Evolutionary conservation across 2,113 vertebrate genomes (phyloP), one percentile per base, ranked within the genome.

Genomic region (Dascyllus trimaculatus): DNA sequence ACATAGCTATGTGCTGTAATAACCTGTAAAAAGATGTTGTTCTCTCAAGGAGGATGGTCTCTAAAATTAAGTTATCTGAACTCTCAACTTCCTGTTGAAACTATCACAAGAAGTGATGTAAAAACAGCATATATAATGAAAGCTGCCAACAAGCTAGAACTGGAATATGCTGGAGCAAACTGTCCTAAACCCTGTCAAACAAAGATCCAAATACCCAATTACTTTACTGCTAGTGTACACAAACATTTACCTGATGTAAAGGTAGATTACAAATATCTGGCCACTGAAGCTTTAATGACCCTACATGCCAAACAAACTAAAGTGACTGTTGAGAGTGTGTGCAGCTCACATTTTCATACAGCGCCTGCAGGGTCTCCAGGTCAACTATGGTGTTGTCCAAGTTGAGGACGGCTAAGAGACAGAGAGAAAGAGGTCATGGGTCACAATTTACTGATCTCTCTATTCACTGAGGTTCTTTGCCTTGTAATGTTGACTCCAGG

Each of bases 301-400:
- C 29, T 29, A 29, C 29, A 9, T 35, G 5, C 45, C 10, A 25
- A 65, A 14, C 45, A 24, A 49, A 3, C 52, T 18, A 48, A 26
- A 64, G 4, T 46, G 40, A 70, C 1, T 45, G 54, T 62, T 43
- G 9, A 56, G 11, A 58, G 25, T 66, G 11, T 60, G 18, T 59
- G 10, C n/a, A 19, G 92, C 98, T 99, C 92, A 99, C 98, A 91
- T 99, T 99, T 93, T 99, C 98, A 93, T 96, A 99, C 10, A 99
- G 94, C 35, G 98, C 98, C 93, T 99, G 97, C 79, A 99, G 95
- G 1, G 98, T 99, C 92, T 99, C 98, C 89, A 99, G 91, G 89
- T 99, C 98, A 82, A 99, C 98, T 74, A 99, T 94, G 38, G 96
- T 96, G 91, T 99, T 98, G 93, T 99, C 98, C 95, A 99, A 92